Base-by-base conservation (phyloP, 2,888 invertebrate genomes). In the Lapara coniferarum region DNA sequence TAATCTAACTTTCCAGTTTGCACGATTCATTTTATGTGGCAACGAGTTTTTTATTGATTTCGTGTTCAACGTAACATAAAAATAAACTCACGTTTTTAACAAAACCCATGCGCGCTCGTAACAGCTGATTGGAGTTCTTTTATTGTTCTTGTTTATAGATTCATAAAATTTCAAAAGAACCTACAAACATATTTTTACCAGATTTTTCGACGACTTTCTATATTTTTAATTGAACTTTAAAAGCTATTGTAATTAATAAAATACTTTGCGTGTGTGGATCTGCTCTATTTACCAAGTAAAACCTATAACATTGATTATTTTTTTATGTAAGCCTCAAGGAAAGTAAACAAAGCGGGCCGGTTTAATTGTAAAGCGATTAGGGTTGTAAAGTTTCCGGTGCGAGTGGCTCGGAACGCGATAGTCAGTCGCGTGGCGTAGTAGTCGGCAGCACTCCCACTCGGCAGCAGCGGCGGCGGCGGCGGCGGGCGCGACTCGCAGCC, bases 311-410 rank as follows among this genome's bases (percentile, higher is more conserved):
- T 49, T 4, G 25, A 10, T 46, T 51, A 14, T 44, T 73, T 73
- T 71, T 71, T 72, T 67, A 71, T 70, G 75, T 73, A 73, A 75
- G 76, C 66, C 74, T 79, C 80, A 84, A 81, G 84, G 85, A 90
- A 92, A 91, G 90, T 91, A 92, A 92, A 91, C 88, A 91, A 86
- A 81, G 78, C 74, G 73, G 83, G 81, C 80, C 80, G 80, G 84
- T 89, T 88, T 90, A 90, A 91, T 92, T 91, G 90, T 88, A 81
- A 85, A 86, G 86, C 86, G 89, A 91, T 92, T 92, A 91, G 89
- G 88, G 87, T 87, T 88, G 89, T 89, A 86, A 88, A 91, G 89
- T 89, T 92, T 91, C 91, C 90, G 91, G 90, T 90, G 91, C 90
- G 90, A 85, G 82, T 84, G 73, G 16, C 16, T 73, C 75, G 75